These are phyloP conservation scores for Asobara japonica DNA, from an alignment of 1,140 invertebrate species.

Conservation along the genomic window DNA sequence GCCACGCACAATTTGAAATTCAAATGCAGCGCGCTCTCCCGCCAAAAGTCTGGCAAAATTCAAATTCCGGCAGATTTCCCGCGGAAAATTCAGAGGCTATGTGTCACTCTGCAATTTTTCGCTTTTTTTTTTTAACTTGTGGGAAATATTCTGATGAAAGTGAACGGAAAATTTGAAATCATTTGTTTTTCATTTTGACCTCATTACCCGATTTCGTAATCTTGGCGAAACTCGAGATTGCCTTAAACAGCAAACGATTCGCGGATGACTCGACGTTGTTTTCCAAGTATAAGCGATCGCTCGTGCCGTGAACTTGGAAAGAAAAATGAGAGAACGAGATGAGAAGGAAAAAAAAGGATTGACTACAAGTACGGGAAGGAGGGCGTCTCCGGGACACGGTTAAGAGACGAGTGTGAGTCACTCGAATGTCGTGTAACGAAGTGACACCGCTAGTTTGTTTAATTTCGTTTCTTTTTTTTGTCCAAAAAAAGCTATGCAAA, in stretches of 20 bases:
- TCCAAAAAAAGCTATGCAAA: neutral
- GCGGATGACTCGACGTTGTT: constrained; percentile 28
- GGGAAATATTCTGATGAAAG: too few relatives aligned
- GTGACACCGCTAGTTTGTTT: neutral
- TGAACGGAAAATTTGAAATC: too few relatives aligned
- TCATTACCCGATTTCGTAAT: neutral
- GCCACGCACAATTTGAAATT: too few relatives aligned
- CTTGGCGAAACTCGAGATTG: neutral
- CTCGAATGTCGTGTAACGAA: neutral
- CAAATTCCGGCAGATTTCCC: too few relatives aligned
- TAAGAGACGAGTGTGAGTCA: neutral
- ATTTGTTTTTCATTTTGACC: neutral
- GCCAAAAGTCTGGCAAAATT: too few relatives aligned
- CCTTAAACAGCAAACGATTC: constrained; percentile 7
- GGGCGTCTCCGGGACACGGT: neutral
- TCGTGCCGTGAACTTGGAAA: constrained; percentile 22
- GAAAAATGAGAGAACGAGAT: constrained; percentile 2
- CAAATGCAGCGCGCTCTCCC: neutral
- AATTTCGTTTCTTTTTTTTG: neutral
- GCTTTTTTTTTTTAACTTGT: neutral
- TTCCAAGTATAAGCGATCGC: constrained; percentile 27
- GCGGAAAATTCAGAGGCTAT: too few relatives aligned
- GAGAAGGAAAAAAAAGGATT: neutral
- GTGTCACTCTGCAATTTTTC: neutral
- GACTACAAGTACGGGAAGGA: neutral